Evolutionary conservation across 2,113 vertebrate genomes (phyloP).

Genomic region (Pycnonotus jocosus): DNA sequence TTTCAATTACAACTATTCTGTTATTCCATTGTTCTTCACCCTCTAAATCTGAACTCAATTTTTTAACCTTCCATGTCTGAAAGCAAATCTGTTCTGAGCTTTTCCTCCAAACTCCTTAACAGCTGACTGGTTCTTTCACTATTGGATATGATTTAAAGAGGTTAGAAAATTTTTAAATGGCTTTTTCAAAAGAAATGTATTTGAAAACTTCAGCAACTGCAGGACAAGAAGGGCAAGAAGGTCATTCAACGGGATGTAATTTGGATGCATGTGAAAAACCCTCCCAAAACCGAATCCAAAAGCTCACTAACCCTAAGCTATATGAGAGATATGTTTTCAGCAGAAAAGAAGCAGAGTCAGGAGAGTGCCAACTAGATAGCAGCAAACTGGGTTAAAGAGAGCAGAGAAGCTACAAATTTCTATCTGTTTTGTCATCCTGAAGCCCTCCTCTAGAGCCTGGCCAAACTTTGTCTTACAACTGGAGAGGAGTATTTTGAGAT

Average conservation of each 20-base stretch:
- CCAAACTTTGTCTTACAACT: neutral
- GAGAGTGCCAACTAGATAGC: neutral
- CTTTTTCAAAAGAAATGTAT: neutral
- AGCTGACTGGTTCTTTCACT: neutral
- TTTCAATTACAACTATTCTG: neutral
- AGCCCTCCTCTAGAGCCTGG: neutral
- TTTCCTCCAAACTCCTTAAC: neutral
- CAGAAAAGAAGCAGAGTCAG: neutral
- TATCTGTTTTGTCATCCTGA: neutral
- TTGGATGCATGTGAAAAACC: neutral
- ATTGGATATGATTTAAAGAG: neutral
- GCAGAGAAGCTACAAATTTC: neutral
- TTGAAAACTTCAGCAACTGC: neutral
- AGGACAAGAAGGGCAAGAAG: neutral
- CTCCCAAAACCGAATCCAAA: neutral
- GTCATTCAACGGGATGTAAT: neutral
- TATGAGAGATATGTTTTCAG: neutral
- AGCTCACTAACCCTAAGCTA: neutral
- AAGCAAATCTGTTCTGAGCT: neutral
- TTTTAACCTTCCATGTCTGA: neutral
- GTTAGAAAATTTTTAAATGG: neutral
- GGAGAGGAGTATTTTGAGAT: neutral
- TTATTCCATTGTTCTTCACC: neutral
- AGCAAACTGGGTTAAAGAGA: neutral
- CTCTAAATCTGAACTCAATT: neutral